phyloP scores from a whole-genome alignment of 1,140 invertebrate species.

The Pseudomyrmex flavicornis region DNA sequence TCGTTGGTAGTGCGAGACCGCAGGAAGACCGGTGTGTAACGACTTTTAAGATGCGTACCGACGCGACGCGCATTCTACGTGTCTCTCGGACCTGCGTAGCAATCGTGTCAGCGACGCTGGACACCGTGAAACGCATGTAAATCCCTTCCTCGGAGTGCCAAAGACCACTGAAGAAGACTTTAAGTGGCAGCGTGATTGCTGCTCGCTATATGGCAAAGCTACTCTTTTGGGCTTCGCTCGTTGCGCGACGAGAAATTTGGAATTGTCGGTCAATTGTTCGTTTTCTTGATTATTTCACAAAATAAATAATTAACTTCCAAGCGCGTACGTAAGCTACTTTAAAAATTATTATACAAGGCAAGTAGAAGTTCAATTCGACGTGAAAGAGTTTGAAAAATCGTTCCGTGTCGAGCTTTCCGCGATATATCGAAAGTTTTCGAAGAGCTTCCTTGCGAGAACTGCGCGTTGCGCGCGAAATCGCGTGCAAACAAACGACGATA shows the following conservation, averaged over 20 bases:
- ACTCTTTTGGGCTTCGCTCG: not conserved
- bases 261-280: too few species aligned
- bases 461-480: slow-evolving; percentile 3
- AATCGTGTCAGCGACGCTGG: slow-evolving; percentile 75
- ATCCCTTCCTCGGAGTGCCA: slow-evolving; percentile 67
- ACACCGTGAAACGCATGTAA: slow-evolving; percentile 76
- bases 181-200: slow-evolving; percentile 44
- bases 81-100: slow-evolving; percentile 71
- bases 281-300: too few species aligned
- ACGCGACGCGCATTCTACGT: slow-evolving; percentile 76
- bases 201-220: slow-evolving; percentile 13
- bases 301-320: not conserved
- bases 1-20: slow-evolving; percentile 56
- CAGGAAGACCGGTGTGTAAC: slow-evolving; percentile 72
- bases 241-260: too few species aligned
- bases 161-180: slow-evolving; percentile 47
- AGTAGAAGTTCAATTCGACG: not conserved
- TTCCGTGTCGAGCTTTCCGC: not conserved
- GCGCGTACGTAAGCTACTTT: not conserved
- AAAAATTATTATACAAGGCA: too few species aligned
- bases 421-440: not conserved
- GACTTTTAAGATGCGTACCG: slow-evolving; percentile 76
- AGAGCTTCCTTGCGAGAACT: not conserved
- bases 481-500: not conserved
- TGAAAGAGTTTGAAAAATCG: not conserved